These are phyloP conservation scores for Aleiodes alternator DNA, from an alignment of 2,888 invertebrate species.

Conservation along the genomic window DNA sequence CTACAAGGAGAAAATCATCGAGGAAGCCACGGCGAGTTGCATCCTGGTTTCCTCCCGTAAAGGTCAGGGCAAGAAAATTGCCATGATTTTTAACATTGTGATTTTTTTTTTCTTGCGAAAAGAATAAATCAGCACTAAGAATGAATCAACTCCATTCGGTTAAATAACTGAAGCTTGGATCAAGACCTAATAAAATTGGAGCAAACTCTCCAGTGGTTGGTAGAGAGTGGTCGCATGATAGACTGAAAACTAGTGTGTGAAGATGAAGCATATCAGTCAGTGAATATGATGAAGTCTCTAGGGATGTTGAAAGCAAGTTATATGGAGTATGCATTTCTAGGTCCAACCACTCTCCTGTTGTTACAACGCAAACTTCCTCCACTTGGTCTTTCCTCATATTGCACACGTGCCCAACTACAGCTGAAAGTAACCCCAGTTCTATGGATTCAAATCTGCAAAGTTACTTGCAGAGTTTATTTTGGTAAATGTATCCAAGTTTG, in stretches of 20 bases:
- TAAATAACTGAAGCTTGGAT: slow-evolving; percentile 5
- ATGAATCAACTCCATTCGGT: not conserved
- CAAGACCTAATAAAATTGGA: slow-evolving; percentile 9
- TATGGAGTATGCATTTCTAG: slow-evolving; percentile 18
- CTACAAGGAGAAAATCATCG: too few species aligned
- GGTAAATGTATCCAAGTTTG: slow-evolving; percentile 20
- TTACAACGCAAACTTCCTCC: slow-evolving; percentile 30
- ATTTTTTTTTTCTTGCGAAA: too few species aligned
- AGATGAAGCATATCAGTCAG: slow-evolving; percentile 6
- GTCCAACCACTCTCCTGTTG: slow-evolving; percentile 26
- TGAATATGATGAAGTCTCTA: slow-evolving; percentile 22
- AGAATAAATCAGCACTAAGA: too few species aligned
- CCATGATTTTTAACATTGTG: too few species aligned
- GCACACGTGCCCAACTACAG: slow-evolving; percentile 20
- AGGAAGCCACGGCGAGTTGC: too few species aligned
- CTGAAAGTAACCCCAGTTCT: slow-evolving; percentile 16
- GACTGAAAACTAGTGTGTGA: too few species aligned
- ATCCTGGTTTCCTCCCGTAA: too few species aligned
- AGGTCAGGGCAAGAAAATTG: too few species aligned
- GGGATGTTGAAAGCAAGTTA: slow-evolving; percentile 13
- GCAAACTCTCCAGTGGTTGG: not conserved
- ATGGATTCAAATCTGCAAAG: slow-evolving; percentile 31
- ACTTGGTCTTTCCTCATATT: not conserved
- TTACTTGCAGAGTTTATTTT: slow-evolving; percentile 34
- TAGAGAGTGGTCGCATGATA: slow-evolving; percentile 7